Percentiles rank a stretch among this genome's conserved stretches.
These are phyloP conservation scores for rat (Rattus norvegicus) DNA, from an alignment of 2,113 vertebrate genomes.

Conservation along the genomic window DNA sequence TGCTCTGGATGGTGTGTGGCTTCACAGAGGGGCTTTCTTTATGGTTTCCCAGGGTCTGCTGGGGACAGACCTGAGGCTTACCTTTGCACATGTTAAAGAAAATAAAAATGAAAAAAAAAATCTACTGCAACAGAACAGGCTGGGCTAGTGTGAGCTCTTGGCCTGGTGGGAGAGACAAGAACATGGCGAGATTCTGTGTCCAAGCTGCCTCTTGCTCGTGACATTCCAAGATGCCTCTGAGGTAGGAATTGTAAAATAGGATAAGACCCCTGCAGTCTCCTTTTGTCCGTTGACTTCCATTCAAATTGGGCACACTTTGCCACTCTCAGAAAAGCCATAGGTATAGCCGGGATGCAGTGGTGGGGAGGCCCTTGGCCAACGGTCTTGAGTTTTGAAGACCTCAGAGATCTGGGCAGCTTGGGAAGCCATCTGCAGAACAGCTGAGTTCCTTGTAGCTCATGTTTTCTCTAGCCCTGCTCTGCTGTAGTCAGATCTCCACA, in stretches of 20 bases:
- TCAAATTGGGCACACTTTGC: not conserved
- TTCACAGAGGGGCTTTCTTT: slow-evolving; percentile 73
- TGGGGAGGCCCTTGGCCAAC: slow-evolving; percentile 33
- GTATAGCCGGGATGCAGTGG: slow-evolving; percentile 32
- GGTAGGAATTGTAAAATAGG: not conserved
- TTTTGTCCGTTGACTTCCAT: slow-evolving; percentile 4
- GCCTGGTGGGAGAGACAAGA: slow-evolving; percentile 41
- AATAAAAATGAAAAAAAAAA: slow-evolving; percentile 71
- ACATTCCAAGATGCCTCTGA: not conserved
- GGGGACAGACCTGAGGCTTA: slow-evolving; percentile 61
- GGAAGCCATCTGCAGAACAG: slow-evolving; percentile 24
- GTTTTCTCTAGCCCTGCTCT: too few relatives aligned
- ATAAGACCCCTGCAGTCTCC: slow-evolving; percentile 25
- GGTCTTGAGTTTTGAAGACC: slow-evolving; percentile 38
- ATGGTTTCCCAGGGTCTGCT: slow-evolving; percentile 71
- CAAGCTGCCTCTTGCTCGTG: slow-evolving; percentile 15
- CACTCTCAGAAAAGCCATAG: slow-evolving; percentile 76
- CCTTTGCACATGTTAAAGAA: slow-evolving; percentile 74
- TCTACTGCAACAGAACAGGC: slow-evolving; percentile 65
- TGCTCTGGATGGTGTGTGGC: slow-evolving; percentile 64
- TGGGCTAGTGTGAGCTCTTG: slow-evolving; percentile 70
- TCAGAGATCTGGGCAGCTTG: not conserved
- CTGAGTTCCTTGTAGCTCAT: slow-evolving; percentile 33
- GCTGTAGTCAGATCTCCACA: slow-evolving; percentile 37
- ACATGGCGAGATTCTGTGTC: not conserved